phyloP scores from a whole-genome alignment of 2,797 vertebrate species.

The Sebastes kiyomatsui region DNA sequence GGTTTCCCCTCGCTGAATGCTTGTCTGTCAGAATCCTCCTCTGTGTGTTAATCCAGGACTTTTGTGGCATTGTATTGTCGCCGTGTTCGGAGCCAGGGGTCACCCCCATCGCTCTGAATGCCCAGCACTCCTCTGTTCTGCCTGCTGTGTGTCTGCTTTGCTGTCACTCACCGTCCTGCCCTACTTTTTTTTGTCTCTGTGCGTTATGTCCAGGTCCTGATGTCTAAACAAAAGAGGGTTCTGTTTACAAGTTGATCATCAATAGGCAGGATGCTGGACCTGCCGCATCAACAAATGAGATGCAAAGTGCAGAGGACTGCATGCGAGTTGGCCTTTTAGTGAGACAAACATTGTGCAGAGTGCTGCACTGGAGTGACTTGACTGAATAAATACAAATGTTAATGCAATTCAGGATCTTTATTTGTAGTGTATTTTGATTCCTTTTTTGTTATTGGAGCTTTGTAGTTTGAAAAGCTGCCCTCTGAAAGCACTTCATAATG shows the following conservation, averaged over 20 bases:
- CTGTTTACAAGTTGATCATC: conserved; percentile 36
- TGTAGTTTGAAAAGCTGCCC: background rate
- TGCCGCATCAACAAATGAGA: conserved; percentile 51
- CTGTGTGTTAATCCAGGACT: conserved; percentile 67
- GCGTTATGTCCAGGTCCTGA: background rate
- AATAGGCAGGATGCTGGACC: conserved; percentile 2
- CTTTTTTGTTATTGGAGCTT: background rate
- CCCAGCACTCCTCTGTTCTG: conserved; percentile 24
- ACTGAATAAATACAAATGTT: background rate
- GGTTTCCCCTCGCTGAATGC: conserved; percentile 19
- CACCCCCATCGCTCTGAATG: background rate
- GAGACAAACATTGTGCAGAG: background rate
- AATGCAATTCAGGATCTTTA: background rate
- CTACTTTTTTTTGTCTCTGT: conserved; percentile 23
- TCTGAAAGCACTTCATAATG: background rate
- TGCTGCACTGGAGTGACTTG: background rate
- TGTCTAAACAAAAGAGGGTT: conserved; percentile 40
- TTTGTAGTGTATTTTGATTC: background rate
- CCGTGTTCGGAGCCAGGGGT: conserved; percentile 2
- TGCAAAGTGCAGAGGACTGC: conserved; percentile 45
- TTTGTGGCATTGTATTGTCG: conserved; percentile 63
- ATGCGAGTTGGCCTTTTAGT: background rate
- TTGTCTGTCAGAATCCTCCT: conserved; percentile 56
- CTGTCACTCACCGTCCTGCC: conserved; percentile 51
- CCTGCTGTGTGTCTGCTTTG: conserved; percentile 58